Conservation (phyloP, 2,888 invertebrate species). For the Teleogryllus oceanicus region DNA sequence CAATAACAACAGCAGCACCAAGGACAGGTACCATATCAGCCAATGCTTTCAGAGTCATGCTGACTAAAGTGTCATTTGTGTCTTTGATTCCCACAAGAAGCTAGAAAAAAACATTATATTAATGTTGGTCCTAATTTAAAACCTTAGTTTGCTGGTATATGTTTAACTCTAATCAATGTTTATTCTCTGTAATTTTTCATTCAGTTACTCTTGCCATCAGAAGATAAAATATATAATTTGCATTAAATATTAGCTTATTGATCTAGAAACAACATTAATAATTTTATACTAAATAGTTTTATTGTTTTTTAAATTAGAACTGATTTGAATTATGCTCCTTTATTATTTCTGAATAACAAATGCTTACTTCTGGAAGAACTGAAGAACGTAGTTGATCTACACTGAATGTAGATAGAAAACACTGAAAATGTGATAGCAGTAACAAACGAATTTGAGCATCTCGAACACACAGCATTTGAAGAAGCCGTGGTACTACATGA, state of each 20-base stretch:
- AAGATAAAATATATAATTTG: no score
- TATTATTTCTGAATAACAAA: background rate
- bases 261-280: no score
- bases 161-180: no score
- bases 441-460: conserved; percentile 79
- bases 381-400: conserved; percentile 70
- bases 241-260: no score
- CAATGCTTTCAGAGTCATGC: conserved; percentile 73
- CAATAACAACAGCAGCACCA: conserved; percentile 81
- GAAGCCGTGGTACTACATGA: conserved; percentile 70
- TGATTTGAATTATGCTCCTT: background rate
- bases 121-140: no score
- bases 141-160: no score
- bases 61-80: conserved; percentile 76
- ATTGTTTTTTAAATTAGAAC: no score
- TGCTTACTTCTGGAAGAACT: conserved; percentile 75
- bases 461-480: conserved; percentile 78
- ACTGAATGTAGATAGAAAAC: conserved; percentile 70
- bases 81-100: conserved; percentile 83
- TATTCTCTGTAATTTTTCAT: no score
- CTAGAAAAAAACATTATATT: conserved; percentile 48
- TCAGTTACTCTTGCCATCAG: no score
- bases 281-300: no score
- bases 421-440: conserved; percentile 71
- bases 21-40: conserved; percentile 81